These are phyloP conservation scores for Helarctos malayanus DNA, from an alignment of 2,797 vertebrate genomes.

Conservation along the genomic window DNA sequence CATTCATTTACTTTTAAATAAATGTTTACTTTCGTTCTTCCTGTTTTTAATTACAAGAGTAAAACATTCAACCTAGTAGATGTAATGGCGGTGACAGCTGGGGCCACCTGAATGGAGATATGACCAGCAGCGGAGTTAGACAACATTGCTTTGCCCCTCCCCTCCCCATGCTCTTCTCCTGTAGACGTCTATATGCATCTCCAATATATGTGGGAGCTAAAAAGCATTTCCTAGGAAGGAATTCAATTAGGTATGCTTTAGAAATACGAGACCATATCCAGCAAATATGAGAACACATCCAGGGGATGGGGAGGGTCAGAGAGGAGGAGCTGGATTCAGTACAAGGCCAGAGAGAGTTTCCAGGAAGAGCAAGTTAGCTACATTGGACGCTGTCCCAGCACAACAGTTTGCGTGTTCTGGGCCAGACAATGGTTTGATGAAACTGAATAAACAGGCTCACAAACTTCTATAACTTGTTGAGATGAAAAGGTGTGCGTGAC, in stretches of 20 bases:
- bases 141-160: not conserved
- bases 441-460: not conserved
- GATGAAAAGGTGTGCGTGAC: not conserved
- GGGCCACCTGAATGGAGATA: not conserved
- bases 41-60: not conserved
- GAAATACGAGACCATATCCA: not conserved
- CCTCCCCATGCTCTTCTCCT: not conserved
- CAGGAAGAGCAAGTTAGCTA: not conserved
- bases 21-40: not conserved
- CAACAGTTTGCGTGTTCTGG: not conserved
- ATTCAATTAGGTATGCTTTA: not conserved
- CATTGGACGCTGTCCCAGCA: no score
- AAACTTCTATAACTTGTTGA: not conserved
- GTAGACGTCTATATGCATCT: not conserved
- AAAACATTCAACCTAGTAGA: not conserved
- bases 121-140: not conserved
- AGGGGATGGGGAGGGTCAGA: no score
- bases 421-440: not conserved
- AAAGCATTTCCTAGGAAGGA: conserved; percentile 1
- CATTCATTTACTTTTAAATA: conserved; percentile 33
- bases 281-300: not conserved
- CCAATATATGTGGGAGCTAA: not conserved
- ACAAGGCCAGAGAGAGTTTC: not conserved
- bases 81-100: not conserved
- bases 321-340: not conserved